Evolutionary conservation across 2,797 vertebrate species (phyloP).

Genomic region (Naso thynnoides): DNA sequence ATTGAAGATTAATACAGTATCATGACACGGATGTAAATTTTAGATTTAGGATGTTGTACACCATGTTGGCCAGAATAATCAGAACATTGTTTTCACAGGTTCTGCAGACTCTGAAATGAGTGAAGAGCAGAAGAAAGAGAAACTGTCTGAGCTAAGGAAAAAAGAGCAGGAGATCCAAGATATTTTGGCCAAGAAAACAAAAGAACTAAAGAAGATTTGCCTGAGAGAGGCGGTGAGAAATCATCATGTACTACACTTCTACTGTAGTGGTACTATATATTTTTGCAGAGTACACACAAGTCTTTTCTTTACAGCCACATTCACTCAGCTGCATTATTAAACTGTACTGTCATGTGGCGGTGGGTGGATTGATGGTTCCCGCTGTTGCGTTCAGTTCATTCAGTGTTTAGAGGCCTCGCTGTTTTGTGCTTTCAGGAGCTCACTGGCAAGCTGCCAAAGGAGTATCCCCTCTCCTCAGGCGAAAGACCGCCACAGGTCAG

Average conservation of each 20-base stretch:
- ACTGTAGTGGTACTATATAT: slow-evolving; percentile 9
- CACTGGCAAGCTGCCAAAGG: slow-evolving; percentile 94
- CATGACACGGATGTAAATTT: not conserved
- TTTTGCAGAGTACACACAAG: not conserved
- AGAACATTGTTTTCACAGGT: slow-evolving; percentile 64
- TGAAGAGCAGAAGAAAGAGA: slow-evolving; percentile 95
- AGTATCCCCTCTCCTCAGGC: slow-evolving; percentile 92
- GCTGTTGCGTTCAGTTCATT: slow-evolving; percentile 15
- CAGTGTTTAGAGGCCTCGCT: slow-evolving; percentile 7
- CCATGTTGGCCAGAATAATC: not conserved
- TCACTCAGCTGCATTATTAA: slow-evolving; percentile 34
- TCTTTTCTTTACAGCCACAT: slow-evolving; percentile 3
- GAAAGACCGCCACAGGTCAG: slow-evolving; percentile 93
- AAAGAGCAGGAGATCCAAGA: slow-evolving; percentile 95
- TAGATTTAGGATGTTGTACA: not conserved
- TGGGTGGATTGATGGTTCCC: slow-evolving; percentile 22
- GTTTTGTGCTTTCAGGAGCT: slow-evolving; percentile 87
- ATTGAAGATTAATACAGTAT: not conserved
- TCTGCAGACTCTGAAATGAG: slow-evolving; percentile 93
- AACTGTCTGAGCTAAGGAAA: slow-evolving; percentile 91
- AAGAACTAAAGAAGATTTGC: slow-evolving; percentile 96
- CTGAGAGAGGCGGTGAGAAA: slow-evolving; percentile 94
- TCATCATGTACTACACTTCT: slow-evolving; percentile 15
- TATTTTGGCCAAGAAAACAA: slow-evolving; percentile 91
- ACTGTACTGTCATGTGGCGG: not conserved